Base-by-base conservation (phyloP, 2,888 invertebrate genomes). In the Cosmia trapezina region DNA sequence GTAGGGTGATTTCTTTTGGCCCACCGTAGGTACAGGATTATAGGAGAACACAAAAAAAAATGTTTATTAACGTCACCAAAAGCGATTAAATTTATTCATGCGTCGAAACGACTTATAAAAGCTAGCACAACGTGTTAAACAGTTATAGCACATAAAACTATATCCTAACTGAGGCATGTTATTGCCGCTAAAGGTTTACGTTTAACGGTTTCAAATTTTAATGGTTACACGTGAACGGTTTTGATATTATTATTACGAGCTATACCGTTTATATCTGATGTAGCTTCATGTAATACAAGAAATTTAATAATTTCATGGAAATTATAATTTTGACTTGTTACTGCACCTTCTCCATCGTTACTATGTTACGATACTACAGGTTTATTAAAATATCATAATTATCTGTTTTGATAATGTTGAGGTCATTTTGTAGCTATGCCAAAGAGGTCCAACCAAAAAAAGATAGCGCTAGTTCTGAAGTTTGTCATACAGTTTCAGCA, bases 121-220 rank as follows among this genome's bases (percentile, higher is more conserved):
- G 62, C 60, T 53, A 62, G 64, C 67, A 70, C 73, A 63, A 57
- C 73, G 84, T 86, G 86, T 70, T 73, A 86, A 83, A 84, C 64
- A 79, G 84, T 86, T 86, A 84, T 86, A 75, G 81, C 79, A 60
- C 86, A 84, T 84, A 76, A 84, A 84, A 84, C 84, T 84, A 83
- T 84, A 81, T 69, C 82, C 79, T 81, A 76, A 81, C 81, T 72
- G 84, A 79, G 73, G 62, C 73, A 76, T 84, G 84, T 81, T 84
- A 84, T 86, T 84, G 70, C 84, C 79, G 71, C 47, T 74, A 85
- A 86, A 73, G 76, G 81, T 84, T 84, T 79, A 84, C 71, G 80
- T 75, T 63, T 61, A 71, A 67, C 65, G 57, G 64, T 73, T 59
- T 68, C 62, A 76, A 81, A 81, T 83, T 84, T 84, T 81, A 81